Evolutionary conservation across 2,797 vertebrate genomes (phyloP), one percentile per base, ranked within the genome.

Genomic region (Menidia menidia): DNA sequence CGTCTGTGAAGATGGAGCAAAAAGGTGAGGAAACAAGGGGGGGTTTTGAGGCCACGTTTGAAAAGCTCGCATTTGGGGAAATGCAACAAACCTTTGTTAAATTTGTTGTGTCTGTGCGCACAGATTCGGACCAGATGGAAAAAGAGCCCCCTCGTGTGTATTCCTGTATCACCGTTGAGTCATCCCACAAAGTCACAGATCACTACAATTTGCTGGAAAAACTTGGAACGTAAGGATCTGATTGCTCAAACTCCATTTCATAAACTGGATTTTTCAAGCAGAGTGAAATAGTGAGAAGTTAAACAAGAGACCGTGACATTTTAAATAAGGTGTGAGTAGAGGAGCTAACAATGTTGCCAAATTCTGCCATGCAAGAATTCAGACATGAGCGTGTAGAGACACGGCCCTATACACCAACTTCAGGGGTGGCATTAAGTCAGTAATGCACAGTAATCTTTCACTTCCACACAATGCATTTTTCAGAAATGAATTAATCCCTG

Each of bases 171-270:
- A 87, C 86, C 0, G 75, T 96, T 55, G 93, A 95, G 78, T 90
- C 87, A 16, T 55, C 69, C 15, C 84, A 94, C 77, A 94, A 93
- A 80, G 92, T 95, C 71, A 92, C 68, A 0, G 95, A 96, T 1
- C 76, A 94, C 44, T 97, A 96, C 84, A 74, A 32, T 0, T 74
- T 92, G 73, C 90, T 93, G 82, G 95, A 97, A 83, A 96, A 95
- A 83, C 89, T 97, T 14, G 96, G 96, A 73, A 93, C 93, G 96
- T 97, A 79, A 96, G 96, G 94, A 78, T 73, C 43, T 41, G 33
- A 31, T n/a, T 16, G 6, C 4, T 3, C 25, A 35, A 63, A 39
- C 35, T 39, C 35, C 53, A 33, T 50, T 52, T 64, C n/a, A 0
- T 16, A 16, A 12, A 6, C 6, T 30, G 25, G 50, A 41, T 2